Evolutionary conservation across 2,797 vertebrate genomes (phyloP), one percentile per base, ranked within the genome.

Genomic region (Lycodopsis pacificus): DNA sequence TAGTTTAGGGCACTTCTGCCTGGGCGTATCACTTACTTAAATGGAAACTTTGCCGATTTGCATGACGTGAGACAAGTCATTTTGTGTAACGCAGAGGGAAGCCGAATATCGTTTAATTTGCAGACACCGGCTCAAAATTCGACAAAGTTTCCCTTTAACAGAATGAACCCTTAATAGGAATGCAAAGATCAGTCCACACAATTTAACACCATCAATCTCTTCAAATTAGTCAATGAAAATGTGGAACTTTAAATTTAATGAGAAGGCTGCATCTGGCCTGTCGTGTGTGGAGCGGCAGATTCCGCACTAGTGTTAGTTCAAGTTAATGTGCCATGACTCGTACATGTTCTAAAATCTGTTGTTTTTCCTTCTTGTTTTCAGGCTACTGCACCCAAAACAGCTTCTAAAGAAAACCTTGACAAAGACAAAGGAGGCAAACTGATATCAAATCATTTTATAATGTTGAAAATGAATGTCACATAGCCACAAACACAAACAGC

Each of bases 401-500:
- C 38, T 14, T 44, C 40, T 27, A 27, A 32, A 32, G 6, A 32
- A 32, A 32, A 32, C 30, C 30, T 32, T 32, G 30, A 88, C 30
- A 85, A 70, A 89, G 30, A 71, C 61, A 51, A 56, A 32, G 30
- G 0, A 71, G 56, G 30, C 81, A 57, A 27, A 32, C 15, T 86
- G 79, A 87, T 92, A 88, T 88, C 77, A 90, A 92, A 91, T 85
- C 8, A 69, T 72, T 90, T 89, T 89, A 85, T 89, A 81, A 83
- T 76, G 83, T 80, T 76, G 77, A 84, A 88, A 91, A 90, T 81
- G 40, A 84, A 89, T 76, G 83, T 88, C 87, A 89, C 87, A 84
- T 72, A 85, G 84, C 87, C 88, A 91, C 90, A 83, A 82, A 92
- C 82, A 88, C 92, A 88, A 82, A 88, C 82, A 88, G 86, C 88